A percentile compares a stretch with the other conserved stretches of the same genome.
phyloP scores from a whole-genome alignment of 2,113 vertebrate species.

The Cyprinus carpio region DNA sequence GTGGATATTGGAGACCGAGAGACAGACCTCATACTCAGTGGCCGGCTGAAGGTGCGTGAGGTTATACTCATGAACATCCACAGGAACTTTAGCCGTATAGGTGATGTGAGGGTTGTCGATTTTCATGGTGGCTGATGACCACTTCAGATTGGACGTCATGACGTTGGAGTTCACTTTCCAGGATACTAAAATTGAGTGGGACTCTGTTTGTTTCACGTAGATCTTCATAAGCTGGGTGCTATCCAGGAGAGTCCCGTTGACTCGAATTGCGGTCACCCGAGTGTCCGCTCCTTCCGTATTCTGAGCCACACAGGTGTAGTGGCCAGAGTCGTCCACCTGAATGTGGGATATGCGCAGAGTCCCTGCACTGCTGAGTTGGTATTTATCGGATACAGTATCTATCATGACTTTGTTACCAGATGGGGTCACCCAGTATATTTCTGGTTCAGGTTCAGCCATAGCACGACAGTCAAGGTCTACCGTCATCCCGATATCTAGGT shows the following conservation, averaged over 20 bases:
- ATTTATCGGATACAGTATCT: conserved; percentile 87
- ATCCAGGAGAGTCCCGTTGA: conserved; percentile 92
- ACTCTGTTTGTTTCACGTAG: conserved; percentile 89
- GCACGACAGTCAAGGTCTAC: conserved; percentile 91
- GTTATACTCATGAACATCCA: conserved; percentile 97
- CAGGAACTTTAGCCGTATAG: conserved; percentile 92
- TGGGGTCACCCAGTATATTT: conserved; percentile 98
- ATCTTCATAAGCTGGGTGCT: conserved; percentile 91
- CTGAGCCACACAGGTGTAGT: conserved; percentile 95
- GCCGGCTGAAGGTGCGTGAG: conserved; percentile 93
- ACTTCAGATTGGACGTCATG: conserved; percentile 93
- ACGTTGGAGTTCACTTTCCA: conserved; percentile 95
- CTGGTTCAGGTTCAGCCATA: conserved; percentile 94
- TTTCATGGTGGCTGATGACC: conserved; percentile 97
- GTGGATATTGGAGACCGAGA: conserved; percentile 89
- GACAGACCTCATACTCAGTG: conserved; percentile 95
- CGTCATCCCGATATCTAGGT: conserved; percentile 83
- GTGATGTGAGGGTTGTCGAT: conserved; percentile 98
- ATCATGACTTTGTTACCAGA: conserved; percentile 88
- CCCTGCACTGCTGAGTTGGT: conserved; percentile 86
- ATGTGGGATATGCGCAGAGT: conserved; percentile 87
- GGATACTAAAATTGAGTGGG: conserved; percentile 92
- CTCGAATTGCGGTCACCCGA: conserved; percentile 84
- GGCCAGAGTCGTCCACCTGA: conserved; percentile 89
- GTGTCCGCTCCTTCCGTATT: conserved; percentile 94